Evolutionary conservation across 2,888 invertebrate genomes (phyloP), one percentile per base, ranked within the genome.

Genomic region (Megaustenia siamemsis): DNA sequence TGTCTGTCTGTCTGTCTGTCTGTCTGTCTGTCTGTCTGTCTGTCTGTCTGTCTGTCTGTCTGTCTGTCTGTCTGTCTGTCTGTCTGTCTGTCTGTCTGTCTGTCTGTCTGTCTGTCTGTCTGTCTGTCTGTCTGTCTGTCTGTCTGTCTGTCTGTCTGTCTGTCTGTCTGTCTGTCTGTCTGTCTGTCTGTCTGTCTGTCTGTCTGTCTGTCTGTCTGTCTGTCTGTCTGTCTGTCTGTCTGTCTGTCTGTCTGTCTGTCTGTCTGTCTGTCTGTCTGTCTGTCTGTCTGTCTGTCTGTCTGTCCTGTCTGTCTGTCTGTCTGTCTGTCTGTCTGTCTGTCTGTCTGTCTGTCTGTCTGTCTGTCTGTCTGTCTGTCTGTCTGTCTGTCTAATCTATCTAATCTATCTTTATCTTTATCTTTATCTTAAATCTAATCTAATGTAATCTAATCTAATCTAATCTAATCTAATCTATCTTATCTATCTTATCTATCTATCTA

Each of bases 161-260:
- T 32, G 66, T 66, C 66, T 32, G 66, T 66, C 66, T 66, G 4
- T 66, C 6, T 56, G 0, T 56, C 32, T 28, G 1, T 66, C 38
- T 28, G 4, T 66, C 32, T 66, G 12, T 66, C 66, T 66, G 28
- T 66, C 66, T 66, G 28, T 68, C 68, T 68, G 38, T 68, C 68
- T 68, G 38, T 68, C 68, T 68, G 38, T 68, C 68, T 68, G 38
- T 68, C 68, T 68, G 38, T 68, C 68, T 68, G 38, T 68, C 68
- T 68, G 38, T 68, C 68, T 66, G 24, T 66, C 66, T 66, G 24
- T 66, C 66, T 66, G 24, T 66, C 66, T 66, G 24, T 66, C 66
- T 66, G 24, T 66, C 66, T 66, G 24, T 66, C 66, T 66, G 24
- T 66, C 66, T 66, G 24, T 66, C 66, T 66, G 24, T 66, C 66